phyloP scores from a whole-genome alignment of 2,797 vertebrate genomes.

The Cuculus canorus region DNA sequence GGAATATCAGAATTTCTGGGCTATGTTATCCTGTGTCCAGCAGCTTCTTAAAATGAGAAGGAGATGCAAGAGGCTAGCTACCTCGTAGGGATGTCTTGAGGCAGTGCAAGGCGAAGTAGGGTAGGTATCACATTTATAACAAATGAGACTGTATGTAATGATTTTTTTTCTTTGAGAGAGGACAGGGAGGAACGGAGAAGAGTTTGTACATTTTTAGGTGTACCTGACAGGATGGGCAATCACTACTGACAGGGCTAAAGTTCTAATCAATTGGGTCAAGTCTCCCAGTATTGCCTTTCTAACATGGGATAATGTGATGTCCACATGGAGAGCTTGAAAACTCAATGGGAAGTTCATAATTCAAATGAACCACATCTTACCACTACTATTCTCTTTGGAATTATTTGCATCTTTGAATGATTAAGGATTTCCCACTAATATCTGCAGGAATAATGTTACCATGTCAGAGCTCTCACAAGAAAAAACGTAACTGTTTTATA shows the following conservation, averaged over 20 bases:
- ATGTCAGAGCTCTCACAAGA: neutral
- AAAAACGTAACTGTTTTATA: neutral
- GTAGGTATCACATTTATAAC: neutral
- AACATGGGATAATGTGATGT: neutral
- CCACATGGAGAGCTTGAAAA: neutral
- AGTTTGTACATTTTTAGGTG: neutral
- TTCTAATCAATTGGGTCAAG: neutral
- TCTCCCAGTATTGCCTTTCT: neutral
- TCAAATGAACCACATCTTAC: neutral
- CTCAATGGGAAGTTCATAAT: neutral
- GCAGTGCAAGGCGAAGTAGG: neutral
- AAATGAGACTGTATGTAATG: neutral
- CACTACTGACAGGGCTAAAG: neutral
- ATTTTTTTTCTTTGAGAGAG: neutral
- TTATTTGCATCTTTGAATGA: neutral
- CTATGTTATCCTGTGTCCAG: neutral
- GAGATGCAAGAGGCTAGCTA: neutral
- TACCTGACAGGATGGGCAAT: neutral
- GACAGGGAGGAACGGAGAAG: neutral
- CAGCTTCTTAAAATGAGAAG: neutral
- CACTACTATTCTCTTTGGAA: neutral
- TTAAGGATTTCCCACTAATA: neutral
- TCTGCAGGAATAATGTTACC: neutral
- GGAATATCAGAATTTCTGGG: neutral
- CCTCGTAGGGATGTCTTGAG: neutral